phyloP scores from a whole-genome alignment of 2,113 vertebrate species.

The Polypterus senegalus region DNA sequence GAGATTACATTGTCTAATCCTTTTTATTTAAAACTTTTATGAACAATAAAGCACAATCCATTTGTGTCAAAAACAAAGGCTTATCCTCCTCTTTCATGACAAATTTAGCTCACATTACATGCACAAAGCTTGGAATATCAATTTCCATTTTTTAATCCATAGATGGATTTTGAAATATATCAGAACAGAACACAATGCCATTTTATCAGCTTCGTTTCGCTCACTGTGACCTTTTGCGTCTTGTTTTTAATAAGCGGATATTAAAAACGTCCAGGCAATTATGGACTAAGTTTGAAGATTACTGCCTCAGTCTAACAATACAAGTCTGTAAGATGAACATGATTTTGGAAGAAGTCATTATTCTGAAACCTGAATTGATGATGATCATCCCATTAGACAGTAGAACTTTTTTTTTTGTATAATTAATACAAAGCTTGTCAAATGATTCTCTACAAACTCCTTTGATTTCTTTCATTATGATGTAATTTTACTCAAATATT shows the following conservation, averaged over 20 bases:
- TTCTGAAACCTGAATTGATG: no score
- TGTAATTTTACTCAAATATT: no score
- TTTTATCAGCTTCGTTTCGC: not conserved
- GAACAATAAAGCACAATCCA: not conserved
- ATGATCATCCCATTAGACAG: no score
- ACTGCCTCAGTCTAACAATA: not conserved
- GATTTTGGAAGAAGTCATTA: no score
- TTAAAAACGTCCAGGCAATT: slow-evolving; percentile 5
- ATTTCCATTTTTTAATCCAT: slow-evolving; percentile 1
- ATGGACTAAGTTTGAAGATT: not conserved
- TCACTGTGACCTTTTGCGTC: not conserved
- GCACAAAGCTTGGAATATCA: not conserved
- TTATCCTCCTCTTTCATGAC: not conserved
- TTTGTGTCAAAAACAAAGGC: slow-evolving; percentile 6
- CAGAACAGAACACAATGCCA: not conserved
- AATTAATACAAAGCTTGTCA: no score
- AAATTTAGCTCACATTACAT: slow-evolving; percentile 4
- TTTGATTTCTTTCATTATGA: no score
- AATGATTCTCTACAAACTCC: no score
- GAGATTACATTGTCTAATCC: slow-evolving; percentile 7
- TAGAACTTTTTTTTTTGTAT: no score
- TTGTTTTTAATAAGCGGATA: slow-evolving; percentile 3
- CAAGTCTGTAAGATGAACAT: no score
- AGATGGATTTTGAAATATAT: not conserved
- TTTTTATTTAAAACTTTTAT: slow-evolving; percentile 7